phyloP scores from a whole-genome alignment of 1,140 invertebrate genomes.

The Epicauta chinensis region DNA sequence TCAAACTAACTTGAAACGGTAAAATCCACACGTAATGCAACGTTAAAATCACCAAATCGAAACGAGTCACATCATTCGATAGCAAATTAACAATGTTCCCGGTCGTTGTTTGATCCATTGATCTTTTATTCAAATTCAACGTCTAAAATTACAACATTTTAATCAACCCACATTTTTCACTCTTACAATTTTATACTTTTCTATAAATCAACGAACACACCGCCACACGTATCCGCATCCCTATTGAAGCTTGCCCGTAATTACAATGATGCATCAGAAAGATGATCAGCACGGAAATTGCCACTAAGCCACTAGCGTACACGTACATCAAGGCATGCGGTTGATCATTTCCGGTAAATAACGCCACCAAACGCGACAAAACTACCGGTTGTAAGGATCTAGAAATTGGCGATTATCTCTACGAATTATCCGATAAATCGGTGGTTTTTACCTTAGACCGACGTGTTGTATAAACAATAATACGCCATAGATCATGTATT shows the following conservation, averaged over 20 bases:
- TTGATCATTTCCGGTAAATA: constrained; percentile 8
- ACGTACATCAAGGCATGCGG: constrained; percentile 18
- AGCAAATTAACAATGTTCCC: constrained; percentile 80
- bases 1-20: constrained; percentile 56
- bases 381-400: constrained; percentile 46
- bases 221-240: constrained; percentile 54
- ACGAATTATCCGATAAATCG: no score
- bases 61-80: constrained; percentile 70
- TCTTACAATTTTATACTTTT: constrained; percentile 29
- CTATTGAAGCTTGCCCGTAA: constrained; percentile 45
- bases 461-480: constrained; percentile 41
- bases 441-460: constrained; percentile 5
- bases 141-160: constrained; percentile 42
- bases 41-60: constrained; percentile 55
- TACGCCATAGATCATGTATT: constrained; percentile 43
- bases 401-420: constrained; percentile 5
- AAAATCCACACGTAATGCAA: constrained; percentile 62
- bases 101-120: constrained; percentile 63
- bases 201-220: constrained; percentile 55
- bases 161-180: no score
- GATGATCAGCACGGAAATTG: constrained; percentile 21
- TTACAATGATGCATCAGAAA: constrained; percentile 40
- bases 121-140: constrained; percentile 54
- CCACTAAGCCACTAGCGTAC: constrained; percentile 18
- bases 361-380: constrained; percentile 39